Evolutionary conservation across 2,797 vertebrate species (phyloP).

Genomic region (Hemitrygon akajei): DNA sequence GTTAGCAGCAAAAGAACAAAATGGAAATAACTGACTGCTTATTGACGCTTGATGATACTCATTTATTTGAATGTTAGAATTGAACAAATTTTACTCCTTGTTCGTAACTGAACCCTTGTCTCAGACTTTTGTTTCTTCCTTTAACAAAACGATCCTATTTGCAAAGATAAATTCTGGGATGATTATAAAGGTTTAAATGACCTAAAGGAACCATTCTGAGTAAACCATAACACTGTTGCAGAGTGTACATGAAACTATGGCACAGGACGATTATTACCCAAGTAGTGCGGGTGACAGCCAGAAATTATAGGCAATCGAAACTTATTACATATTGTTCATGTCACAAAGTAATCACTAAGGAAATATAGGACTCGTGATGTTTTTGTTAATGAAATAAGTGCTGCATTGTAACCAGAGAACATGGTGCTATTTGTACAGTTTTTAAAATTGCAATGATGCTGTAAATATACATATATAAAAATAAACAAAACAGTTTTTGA

Average conservation of each 20-base stretch:
- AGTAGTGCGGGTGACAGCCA: not conserved
- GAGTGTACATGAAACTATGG: not conserved
- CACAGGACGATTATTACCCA: not conserved
- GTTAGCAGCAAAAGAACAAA: not conserved
- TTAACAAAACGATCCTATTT: not conserved
- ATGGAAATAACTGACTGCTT: not conserved
- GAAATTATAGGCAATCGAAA: not conserved
- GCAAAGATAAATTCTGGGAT: not conserved
- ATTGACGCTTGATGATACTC: not conserved
- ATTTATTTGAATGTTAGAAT: slow-evolving; percentile 18
- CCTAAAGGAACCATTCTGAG: not conserved
- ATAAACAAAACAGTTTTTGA: not conserved
- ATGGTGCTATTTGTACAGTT: slow-evolving; percentile 34
- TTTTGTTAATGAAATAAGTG: not conserved
- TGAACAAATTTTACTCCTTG: not conserved
- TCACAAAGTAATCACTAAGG: not conserved
- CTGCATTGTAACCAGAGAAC: slow-evolving; percentile 5
- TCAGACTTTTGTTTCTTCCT: not conserved
- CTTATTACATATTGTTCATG: not conserved
- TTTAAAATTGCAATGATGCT: not conserved
- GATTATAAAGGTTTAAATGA: not conserved
- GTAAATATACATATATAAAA: slow-evolving; percentile 12
- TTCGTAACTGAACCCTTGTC: not conserved
- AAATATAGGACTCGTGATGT: not conserved
- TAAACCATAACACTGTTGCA: not conserved